Evolutionary conservation across 2,888 invertebrate genomes (phyloP), one percentile per base, ranked within the genome.

Genomic region (Caradrina kadenii): DNA sequence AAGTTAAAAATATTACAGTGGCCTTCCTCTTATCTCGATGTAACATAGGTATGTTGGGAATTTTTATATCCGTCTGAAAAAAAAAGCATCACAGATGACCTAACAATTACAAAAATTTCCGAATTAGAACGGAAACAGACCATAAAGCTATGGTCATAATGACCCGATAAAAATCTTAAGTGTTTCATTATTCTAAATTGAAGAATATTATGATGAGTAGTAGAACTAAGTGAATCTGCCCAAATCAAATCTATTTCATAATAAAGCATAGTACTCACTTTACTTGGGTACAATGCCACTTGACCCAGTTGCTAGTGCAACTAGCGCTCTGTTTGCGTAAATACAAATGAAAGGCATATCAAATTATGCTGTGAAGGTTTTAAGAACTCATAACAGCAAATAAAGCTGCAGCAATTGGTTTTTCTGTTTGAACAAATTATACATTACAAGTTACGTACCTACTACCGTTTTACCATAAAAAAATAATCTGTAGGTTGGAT

Each of bases 291-390:
- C 68, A 59, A 61, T 69, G 71, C 81, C 68, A 82, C 88, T 89
- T 90, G 90, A 90, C 90, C 90, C 72, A 87, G 83, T 86, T 90
- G 67, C 77, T 70, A 73, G 75, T 82, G 81, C 82, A 81, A 77
- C 65, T 69, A 65, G 61, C 64, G 59, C 53, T 74, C 54, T 42
- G 70, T 81, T 91, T 91, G 88, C 91, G 90, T 86, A 90, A 90
- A 87, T 78, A 69, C 59, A 89, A 89, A 90, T 88, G 90, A 91
- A 91, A 91, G 92, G 89, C 83, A 84, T 73, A 75, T 76, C 63
- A 73, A 79, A 72, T 69, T 55, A 48, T 55, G 19, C 48, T 67
- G 73, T 76, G 87, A 91, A 90, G 88, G 88, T 84, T 89, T 78
- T 76, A 31, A 52, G 49, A 73, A 55, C 55, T 54, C 70, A 13